Evolutionary conservation across 2,113 vertebrate species (phyloP), one percentile per base, ranked within the genome.

Genomic region (Motacilla tschutschensis): DNA sequence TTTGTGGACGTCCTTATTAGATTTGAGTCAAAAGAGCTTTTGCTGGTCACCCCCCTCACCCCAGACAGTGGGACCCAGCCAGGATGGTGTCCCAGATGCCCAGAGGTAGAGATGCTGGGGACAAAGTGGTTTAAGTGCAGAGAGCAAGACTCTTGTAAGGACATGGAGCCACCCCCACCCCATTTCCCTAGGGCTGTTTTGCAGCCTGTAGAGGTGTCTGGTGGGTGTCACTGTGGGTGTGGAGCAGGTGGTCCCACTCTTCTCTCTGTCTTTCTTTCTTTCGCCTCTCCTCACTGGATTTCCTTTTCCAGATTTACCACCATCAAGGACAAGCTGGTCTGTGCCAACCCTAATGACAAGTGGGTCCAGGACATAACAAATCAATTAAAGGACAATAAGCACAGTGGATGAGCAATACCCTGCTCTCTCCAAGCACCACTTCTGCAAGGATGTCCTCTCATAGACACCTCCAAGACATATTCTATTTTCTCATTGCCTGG

Each of bases 261-360:
- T 6, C 10, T n/a, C 25, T 28, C 43, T 40, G 22, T 58, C 26
- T 51, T 58, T 16, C 14, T 59, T 55, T 59, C 10, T 8, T 22
- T 62, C 14, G 25, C 31, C 40, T 48, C 12, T 40, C n/a, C 54
- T 73, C 46, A 38, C n/a, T 41, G 57, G 5, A 28, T 77, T 87
- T 81, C 50, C 12, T 87, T 60, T 54, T 54, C 22, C 86, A 96
- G 95, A 95, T 94, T 96, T 43, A 90, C 54, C n/a, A 96, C 95
- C 20, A 21, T 64, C 22, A 29, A 0, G 55, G 38, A 21, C 35
- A 84, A 0, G 2, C 31, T 8, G 31, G 29, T 92, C 63, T 96
- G 96, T 53, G 84, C 29, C 22, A 63, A 46, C 1, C 83, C n/a
- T 1, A 4, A 35, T 11, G 64, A 94, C 7, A 50, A 79, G 38